phyloP scores from a whole-genome alignment of 2,113 vertebrate species.

The Paradoxurus hermaphroditus region DNA sequence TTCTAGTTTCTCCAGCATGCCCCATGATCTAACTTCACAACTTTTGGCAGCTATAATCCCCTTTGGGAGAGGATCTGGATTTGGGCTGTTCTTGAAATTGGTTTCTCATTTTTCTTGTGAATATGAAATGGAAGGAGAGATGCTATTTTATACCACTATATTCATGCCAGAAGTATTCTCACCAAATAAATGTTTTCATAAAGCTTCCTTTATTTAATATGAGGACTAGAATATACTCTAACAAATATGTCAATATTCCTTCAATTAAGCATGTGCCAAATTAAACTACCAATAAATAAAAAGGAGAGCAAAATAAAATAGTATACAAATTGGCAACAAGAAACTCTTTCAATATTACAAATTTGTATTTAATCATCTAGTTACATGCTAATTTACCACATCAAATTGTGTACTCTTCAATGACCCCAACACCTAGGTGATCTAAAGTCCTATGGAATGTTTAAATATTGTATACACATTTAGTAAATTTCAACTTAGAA shows the following conservation, averaged over 20 bases:
- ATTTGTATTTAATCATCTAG: neutral
- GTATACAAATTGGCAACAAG: neutral
- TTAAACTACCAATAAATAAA: neutral
- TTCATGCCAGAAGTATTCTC: neutral
- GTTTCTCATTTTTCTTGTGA: neutral
- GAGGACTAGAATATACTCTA: neutral
- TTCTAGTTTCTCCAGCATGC: neutral
- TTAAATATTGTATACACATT: neutral
- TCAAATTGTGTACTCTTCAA: neutral
- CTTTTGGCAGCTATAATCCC: neutral
- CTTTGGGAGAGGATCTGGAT: neutral
- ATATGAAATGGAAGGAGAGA: neutral
- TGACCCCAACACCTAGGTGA: neutral
- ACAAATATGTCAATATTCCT: neutral
- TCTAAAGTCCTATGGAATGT: neutral
- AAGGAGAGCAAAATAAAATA: neutral
- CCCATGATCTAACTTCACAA: neutral
- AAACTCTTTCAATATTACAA: neutral
- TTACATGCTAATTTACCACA: neutral
- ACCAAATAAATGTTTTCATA: neutral
- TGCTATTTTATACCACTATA: neutral
- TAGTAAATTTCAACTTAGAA: neutral
- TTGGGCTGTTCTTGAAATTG: neutral
- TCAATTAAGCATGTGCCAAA: neutral
- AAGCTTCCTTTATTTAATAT: neutral